Base-by-base conservation (phyloP, 2,888 invertebrate genomes). In the Theretra japonica region DNA sequence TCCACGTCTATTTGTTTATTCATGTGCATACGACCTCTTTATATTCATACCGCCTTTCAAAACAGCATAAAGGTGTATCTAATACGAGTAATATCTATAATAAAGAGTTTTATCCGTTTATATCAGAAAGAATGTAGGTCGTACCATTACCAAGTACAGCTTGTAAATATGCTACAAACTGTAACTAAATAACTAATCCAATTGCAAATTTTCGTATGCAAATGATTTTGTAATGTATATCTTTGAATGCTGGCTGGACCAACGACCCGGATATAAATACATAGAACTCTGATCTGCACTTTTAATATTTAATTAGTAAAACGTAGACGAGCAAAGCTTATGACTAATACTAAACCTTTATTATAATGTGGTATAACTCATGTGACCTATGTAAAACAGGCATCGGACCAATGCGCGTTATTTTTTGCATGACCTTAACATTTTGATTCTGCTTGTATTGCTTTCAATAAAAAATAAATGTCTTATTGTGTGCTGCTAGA, bases 371-470 rank as follows among this genome's bases (percentile, higher is more conserved):
- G 53, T 62, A 21, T 41, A 65, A 65, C 53, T 70, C 33, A 57
- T 71, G 30, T 50, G 60, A 69, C 62, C 65, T 68, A 33, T 69
- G 68, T 73, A 73, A 62, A 73, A 71, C 69, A 56, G 68, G 72
- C 73, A 74, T 73, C 69, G 60, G 15, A 76, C 70, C 72, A 56
- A 65, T 76, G 74, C 72, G 76, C 72, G 72, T 77, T 80, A 80
- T 79, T 82, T 83, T 86, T 84, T 86, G 89, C 89, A 87, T 88
- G 90, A 86, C 88, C 86, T 88, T 88, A 84, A 86, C 86, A 86
- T 89, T 89, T 86, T 78, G 75, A 80, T 79, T 79, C 68, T 76
- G 73, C 75, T 74, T 70, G 73, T 79, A 69, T 73, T 65, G 69
- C 70, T 62, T 41, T 72, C 58, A 57, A 33, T 62, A 53, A 21